Base-by-base conservation (phyloP, 2,113 vertebrate genomes). In the Laticauda laticaudata region DNA sequence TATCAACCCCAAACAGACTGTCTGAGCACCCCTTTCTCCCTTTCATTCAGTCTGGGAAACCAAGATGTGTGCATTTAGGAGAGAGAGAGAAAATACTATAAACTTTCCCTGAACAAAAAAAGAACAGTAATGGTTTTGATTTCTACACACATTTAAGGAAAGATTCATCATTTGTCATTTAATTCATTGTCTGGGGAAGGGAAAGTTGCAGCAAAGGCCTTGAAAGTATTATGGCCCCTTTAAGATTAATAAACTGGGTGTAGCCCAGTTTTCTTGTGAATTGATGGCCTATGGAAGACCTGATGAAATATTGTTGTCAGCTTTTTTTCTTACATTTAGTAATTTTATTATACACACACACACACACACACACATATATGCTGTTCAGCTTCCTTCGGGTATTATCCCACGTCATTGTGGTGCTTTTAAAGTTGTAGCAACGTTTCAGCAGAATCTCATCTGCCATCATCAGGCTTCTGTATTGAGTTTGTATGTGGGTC, bases 1-100 rank as follows among this genome's bases (percentile, higher is more conserved):
- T 97, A 97, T 97, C 97, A 97, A 92, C 96, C 95, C 94, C 94
- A 95, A 96, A 97, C 97, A 97, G 96, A 94, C 95, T 93, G 93
- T 48, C 95, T 94, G 94, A 4, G n/a, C 3, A 89, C 94, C 89
- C 87, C 93, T 0, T 81, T 89, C 94, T 95, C 3, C 93, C 93
- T 94, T 95, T 95, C 94, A 95, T 96, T 94, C 39, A 9, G 61
- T 96, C 96, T 96, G 95, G 93, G 95, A 3, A 87, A 43, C 24
- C 11, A 1, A 29, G 43, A 48, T 61, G 43, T 48, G 14, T 61
- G 57, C 94, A 95, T 93, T 96, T 39, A 81, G 34, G 34, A 3
- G 34, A 1, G 48, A 51, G 48, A 87, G 95, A 45, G 5, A 9
- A 94, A 8, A 94, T 95, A 94, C 92, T 7, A 39, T 55, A 69